Evolutionary conservation across 2,888 invertebrate genomes (phyloP).

Genomic region (Campoletis raptor): DNA sequence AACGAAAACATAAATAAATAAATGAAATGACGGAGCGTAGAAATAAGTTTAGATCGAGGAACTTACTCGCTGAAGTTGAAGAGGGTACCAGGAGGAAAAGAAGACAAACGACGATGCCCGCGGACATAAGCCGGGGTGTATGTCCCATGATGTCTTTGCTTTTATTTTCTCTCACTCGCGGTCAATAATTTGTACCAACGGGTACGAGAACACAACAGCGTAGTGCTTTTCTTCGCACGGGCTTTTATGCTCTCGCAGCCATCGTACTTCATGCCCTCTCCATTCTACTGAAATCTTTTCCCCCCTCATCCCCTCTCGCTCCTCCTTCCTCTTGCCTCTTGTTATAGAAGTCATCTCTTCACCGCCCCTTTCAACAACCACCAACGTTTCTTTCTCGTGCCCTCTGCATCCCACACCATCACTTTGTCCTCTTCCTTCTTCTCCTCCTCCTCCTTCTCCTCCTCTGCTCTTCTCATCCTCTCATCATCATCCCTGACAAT

Average conservation of each 20-base stretch:
- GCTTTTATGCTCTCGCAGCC: conserved; percentile 83
- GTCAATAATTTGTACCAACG: conserved; percentile 70
- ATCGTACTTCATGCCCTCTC: conserved; percentile 69
- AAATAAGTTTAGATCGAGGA: conserved; percentile 9
- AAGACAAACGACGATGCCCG: conserved; percentile 77
- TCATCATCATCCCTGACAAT: not conserved
- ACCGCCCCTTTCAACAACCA: conserved; percentile 31
- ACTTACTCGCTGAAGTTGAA: conserved; percentile 77
- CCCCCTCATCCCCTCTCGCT: not conserved
- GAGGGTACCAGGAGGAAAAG: conserved; percentile 73
- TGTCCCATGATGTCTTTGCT: conserved; percentile 78
- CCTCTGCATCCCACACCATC: conserved; percentile 15
- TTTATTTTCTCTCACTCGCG: conserved; percentile 72
- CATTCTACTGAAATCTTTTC: conserved; percentile 48
- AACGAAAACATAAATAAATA: not conserved
- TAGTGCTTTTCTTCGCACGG: conserved; percentile 80
- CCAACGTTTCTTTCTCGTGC: conserved; percentile 28
- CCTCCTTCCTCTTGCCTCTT: conserved; percentile 23
- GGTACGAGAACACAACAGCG: conserved; percentile 82
- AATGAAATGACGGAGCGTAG: not conserved
- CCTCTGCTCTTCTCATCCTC: conserved; percentile 23
- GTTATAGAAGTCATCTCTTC: conserved; percentile 17
- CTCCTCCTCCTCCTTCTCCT: conserved; percentile 50
- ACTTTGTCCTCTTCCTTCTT: conserved; percentile 58
- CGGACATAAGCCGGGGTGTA: conserved; percentile 80